Evolutionary conservation across 1,140 invertebrate genomes (phyloP).

Genomic region (Drosophila baimaii): DNA sequence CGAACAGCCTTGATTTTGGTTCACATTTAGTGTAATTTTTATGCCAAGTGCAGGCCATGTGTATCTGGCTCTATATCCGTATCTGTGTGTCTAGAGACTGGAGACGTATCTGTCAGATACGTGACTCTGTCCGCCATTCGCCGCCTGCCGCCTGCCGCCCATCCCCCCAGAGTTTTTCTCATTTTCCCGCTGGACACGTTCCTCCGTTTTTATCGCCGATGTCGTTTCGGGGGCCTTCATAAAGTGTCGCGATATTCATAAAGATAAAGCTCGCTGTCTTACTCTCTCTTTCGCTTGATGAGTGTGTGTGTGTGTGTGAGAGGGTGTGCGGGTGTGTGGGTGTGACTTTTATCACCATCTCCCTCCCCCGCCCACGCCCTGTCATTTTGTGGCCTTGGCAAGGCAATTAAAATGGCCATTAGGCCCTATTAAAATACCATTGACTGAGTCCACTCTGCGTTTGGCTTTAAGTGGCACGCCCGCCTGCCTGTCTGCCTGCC

Average conservation of each 20-base stretch:
- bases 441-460: conserved; percentile 32
- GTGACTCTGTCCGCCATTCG: conserved; percentile 34
- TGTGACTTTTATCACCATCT: conserved; percentile 51
- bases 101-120: conserved; percentile 51
- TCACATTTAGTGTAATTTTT: background rate
- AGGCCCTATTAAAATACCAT: conserved; percentile 68
- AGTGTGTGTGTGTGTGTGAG: background rate
- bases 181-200: conserved; percentile 49
- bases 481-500: too few relatives aligned
- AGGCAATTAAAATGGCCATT: conserved; percentile 65
- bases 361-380: background rate
- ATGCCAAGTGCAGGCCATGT: conserved; percentile 2
- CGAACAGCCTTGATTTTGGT: too few relatives aligned
- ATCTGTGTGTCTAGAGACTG: conserved; percentile 23
- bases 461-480: conserved; percentile 47
- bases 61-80: conserved; percentile 6
- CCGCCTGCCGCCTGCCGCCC: background rate
- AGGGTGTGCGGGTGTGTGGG: conserved; percentile 25
- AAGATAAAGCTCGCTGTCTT: conserved; percentile 57
- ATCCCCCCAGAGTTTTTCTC: conserved; percentile 2
- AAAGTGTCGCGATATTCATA: conserved; percentile 72
- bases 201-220: conserved; percentile 46
- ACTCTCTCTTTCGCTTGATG: background rate
- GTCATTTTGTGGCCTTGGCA: conserved; percentile 21
- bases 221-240: conserved; percentile 61